Conservation (phyloP, 2,113 vertebrate genomes). For the Periophthalmodon schlosseri region DNA sequence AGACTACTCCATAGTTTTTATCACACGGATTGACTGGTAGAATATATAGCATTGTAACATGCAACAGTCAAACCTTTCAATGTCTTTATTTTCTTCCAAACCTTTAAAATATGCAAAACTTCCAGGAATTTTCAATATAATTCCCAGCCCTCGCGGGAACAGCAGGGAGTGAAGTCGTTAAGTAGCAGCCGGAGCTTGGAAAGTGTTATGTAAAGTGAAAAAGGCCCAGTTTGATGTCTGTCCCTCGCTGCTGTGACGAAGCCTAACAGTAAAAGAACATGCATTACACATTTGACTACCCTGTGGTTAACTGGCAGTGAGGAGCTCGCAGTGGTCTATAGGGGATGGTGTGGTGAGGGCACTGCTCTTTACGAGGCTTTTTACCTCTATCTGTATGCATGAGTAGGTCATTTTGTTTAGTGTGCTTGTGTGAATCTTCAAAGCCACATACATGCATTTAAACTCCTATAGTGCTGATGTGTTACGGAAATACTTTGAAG, state of each 20-base stretch:
- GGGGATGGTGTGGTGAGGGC: constrained; percentile 19
- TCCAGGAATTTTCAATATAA: background rate
- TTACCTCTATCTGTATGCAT: constrained; percentile 7
- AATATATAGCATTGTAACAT: too few species aligned
- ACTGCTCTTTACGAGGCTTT: background rate
- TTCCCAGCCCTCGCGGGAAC: background rate
- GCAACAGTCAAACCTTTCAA: background rate
- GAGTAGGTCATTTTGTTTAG: background rate
- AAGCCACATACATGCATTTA: constrained; percentile 13
- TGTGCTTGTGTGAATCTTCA: constrained; percentile 2
- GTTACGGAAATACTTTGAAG: constrained; percentile 12
- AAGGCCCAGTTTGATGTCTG: constrained; percentile 14
- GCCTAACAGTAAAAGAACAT: constrained; percentile 28
- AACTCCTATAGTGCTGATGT: background rate
- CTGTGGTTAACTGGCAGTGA: constrained; percentile 12
- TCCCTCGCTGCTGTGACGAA: constrained; percentile 27
- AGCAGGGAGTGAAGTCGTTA: background rate
- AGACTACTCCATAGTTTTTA: too few species aligned
- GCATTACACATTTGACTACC: constrained; percentile 32
- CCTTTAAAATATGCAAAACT: background rate
- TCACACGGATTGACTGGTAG: too few species aligned
- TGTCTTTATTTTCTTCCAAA: background rate
- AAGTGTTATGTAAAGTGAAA: constrained; percentile 17
- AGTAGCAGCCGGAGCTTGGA: background rate
- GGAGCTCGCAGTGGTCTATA: background rate